Conservation (phyloP, 2,888 invertebrate genomes). For the Yponomeuta cagnagella region DNA sequence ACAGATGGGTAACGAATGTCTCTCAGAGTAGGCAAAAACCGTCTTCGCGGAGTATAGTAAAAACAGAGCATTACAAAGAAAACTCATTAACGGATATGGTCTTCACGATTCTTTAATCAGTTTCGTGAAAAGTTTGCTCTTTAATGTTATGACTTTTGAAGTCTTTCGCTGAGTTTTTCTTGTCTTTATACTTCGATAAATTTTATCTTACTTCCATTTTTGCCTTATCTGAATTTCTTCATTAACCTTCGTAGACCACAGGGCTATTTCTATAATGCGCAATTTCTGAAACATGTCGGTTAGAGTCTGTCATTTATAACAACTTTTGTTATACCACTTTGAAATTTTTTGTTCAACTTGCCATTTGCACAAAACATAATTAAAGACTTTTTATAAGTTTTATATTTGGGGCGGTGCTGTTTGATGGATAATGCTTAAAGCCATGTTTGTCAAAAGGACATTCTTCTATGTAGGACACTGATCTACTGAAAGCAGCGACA, state of each 20-base stretch:
- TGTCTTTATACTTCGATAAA: neutral
- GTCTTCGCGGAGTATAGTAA: constrained; percentile 6
- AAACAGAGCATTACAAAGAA: constrained; percentile 11
- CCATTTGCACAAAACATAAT: too few species aligned
- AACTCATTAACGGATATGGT: constrained; percentile 15
- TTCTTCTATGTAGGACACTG: too few species aligned
- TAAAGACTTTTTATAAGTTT: too few species aligned
- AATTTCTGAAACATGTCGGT: too few species aligned
- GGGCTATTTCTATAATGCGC: too few species aligned
- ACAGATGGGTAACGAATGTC: constrained; percentile 53
- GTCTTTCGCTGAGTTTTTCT: neutral
- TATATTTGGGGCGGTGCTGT: too few species aligned
- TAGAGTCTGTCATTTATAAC: too few species aligned
- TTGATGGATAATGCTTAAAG: too few species aligned
- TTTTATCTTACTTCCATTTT: neutral
- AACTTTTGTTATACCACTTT: too few species aligned
- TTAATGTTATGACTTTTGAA: neutral
- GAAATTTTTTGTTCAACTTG: too few species aligned
- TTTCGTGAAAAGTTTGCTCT: neutral
- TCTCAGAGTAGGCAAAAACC: constrained; percentile 22
- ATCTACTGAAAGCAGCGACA: too few species aligned
- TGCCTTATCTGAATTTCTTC: neutral
- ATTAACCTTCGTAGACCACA: neutral
- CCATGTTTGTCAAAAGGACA: too few species aligned
- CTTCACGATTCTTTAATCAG: constrained; percentile 1